Percentiles rank a stretch among this genome's conserved stretches.
These are phyloP conservation scores for Phainopepla nitens DNA, from an alignment of 2,113 vertebrate genomes.

Conservation along the genomic window DNA sequence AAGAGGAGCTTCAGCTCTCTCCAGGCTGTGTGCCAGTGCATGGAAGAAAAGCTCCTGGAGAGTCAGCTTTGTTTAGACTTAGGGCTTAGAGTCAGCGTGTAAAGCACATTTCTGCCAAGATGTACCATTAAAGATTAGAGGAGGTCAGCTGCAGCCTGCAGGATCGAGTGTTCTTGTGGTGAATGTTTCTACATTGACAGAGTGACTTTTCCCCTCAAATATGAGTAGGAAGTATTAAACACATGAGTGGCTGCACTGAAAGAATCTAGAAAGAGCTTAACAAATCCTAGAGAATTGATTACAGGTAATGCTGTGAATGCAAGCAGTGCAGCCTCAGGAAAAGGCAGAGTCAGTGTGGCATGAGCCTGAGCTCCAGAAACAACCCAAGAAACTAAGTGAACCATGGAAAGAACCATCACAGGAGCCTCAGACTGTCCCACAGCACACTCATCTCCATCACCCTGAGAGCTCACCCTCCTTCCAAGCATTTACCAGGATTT, in stretches of 20 bases:
- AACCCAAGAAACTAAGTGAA: background rate
- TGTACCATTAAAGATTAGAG: background rate
- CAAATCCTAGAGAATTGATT: background rate
- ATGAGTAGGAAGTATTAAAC: background rate
- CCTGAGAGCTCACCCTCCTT: background rate
- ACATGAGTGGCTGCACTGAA: background rate
- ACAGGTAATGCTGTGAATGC: background rate
- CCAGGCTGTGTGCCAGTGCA: background rate
- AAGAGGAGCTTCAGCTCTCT: background rate
- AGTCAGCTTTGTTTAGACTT: background rate
- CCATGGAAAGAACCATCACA: background rate
- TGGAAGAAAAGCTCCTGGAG: conserved; percentile 6
- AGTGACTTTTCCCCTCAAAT: background rate
- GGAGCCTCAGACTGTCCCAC: background rate
- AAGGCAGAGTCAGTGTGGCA: background rate
- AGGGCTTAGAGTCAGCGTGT: background rate
- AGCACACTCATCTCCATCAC: background rate
- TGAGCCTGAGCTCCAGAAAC: background rate
- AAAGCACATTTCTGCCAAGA: background rate
- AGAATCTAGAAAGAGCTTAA: background rate
- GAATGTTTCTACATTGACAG: background rate
- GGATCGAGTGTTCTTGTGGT: fast-evolving
- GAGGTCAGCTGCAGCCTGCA: background rate
- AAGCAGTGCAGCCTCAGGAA: background rate
- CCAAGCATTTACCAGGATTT: background rate